phyloP scores from a whole-genome alignment of 1,140 invertebrate genomes.

The honey bee (Apis mellifera) region Amel_HAv3.1 CM009941.2:2426501-2427000 shows the following conservation, averaged over 20 bases:
- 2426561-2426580: too few relatives aligned
- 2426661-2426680: not conserved
- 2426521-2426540: not conserved
- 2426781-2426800: not conserved
- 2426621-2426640: not conserved
- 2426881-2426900: not conserved
- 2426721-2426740: not conserved
- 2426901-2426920: not conserved
- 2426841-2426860: not conserved
- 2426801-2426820: not conserved
- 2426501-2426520: too few relatives aligned
- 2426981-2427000: too few relatives aligned
- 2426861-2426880: not conserved
- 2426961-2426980: too few relatives aligned
- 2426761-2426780: not conserved
- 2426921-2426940: not conserved
- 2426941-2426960: not conserved
- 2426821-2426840: not conserved
- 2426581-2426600: too few relatives aligned
- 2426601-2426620: not conserved
- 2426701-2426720: not conserved
- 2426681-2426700: not conserved
- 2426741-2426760: slow-evolving; percentile 17
- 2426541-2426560: too few relatives aligned
- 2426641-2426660: not conserved